phyloP scores from a whole-genome alignment of 2,888 invertebrate species.

The Tribolium freemani region DNA sequence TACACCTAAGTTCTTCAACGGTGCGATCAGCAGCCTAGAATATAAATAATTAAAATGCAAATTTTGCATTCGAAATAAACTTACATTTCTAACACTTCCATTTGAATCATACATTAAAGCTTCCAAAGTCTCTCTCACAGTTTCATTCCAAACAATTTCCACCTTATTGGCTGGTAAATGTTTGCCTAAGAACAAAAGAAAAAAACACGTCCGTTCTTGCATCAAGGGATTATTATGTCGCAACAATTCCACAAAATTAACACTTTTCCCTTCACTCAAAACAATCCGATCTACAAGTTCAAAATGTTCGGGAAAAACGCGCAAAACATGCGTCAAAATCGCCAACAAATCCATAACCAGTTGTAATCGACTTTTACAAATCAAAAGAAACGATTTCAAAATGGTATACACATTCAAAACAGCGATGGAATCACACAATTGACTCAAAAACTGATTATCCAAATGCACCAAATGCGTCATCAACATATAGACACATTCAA shows the following conservation, averaged over 20 bases:
- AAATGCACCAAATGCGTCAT: conserved; percentile 78
- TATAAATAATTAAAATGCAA: conserved; percentile 1
- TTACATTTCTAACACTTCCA: conserved; percentile 73
- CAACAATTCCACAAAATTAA: conserved; percentile 71
- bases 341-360: conserved; percentile 80
- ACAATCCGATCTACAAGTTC: conserved; percentile 82
- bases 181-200: conserved; percentile 79
- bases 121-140: conserved; percentile 74
- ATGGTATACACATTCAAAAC: conserved; percentile 70
- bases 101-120: conserved; percentile 75
- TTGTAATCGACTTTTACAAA: conserved; percentile 70
- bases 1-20: conserved; percentile 56
- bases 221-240: conserved; percentile 73
- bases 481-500: conserved; percentile 78
- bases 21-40: conserved; percentile 58
- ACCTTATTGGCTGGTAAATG: conserved; percentile 76
- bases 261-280: conserved; percentile 59
- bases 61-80: conserved; percentile 49
- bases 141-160: conserved; percentile 74
- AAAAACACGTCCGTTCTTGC: conserved; percentile 77
- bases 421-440: conserved; percentile 79
- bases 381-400: conserved; percentile 36
- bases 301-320: conserved; percentile 82
- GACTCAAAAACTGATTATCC: conserved; percentile 76
- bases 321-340: conserved; percentile 80